A percentile compares a stretch with the other conserved stretches of the same genome.
Conservation (phyloP, 2,113 vertebrate species). For the Aegithalos caudatus region DNA sequence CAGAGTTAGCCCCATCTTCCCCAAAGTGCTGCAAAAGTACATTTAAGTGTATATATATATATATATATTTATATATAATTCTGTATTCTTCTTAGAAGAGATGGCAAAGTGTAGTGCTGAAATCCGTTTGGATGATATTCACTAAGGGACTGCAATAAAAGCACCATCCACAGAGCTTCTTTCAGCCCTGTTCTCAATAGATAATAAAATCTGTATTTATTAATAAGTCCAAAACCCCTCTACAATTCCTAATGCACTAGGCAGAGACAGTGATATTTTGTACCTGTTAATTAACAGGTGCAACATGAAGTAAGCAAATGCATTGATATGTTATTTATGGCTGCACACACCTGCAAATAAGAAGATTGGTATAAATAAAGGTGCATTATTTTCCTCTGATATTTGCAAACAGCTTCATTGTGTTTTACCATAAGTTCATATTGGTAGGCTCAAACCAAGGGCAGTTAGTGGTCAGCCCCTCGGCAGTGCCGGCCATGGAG, state of each 20-base stretch:
- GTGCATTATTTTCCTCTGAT: background rate
- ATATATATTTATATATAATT: background rate
- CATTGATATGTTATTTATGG: background rate
- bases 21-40: slow-evolving; percentile 3
- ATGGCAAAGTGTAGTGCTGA: background rate
- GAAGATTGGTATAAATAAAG: background rate
- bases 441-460: background rate
- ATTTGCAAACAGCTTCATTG: background rate
- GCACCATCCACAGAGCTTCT: background rate
- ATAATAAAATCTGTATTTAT: background rate
- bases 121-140: background rate
- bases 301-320: background rate
- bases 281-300: background rate
- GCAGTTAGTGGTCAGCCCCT: accelerated
- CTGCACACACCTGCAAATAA: background rate
- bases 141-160: background rate
- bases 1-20: slow-evolving; percentile 47
- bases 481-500: accelerated
- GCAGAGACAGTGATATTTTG: background rate
- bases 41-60: background rate
- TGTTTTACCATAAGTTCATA: background rate
- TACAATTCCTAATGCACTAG: background rate
- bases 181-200: background rate
- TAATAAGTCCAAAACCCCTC: background rate
- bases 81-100: background rate